Conservation (phyloP, 1,140 invertebrate species). For the Drosophila prosaltans region DNA sequence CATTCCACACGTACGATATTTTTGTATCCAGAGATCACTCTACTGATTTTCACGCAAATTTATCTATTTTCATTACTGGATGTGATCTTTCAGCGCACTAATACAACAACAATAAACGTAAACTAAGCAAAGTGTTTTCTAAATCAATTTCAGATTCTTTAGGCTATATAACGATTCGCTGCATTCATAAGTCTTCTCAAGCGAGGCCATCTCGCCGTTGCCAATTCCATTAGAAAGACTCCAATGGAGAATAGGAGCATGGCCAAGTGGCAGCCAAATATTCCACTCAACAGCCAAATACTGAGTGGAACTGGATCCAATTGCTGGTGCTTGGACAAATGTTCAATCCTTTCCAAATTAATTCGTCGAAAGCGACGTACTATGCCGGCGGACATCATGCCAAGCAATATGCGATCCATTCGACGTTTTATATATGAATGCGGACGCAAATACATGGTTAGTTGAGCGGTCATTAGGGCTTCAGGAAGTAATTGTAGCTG, state of each 20-base stretch:
- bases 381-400: constrained; percentile 66
- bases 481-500: constrained; percentile 43
- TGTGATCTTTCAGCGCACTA: no score
- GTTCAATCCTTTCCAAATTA: constrained; percentile 57
- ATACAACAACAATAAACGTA: no score
- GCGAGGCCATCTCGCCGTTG: neutral
- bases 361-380: constrained; percentile 52
- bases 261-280: constrained; percentile 42
- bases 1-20: no score
- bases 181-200: constrained; percentile 30
- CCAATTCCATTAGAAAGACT: constrained; percentile 56
- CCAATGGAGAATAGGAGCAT: constrained; percentile 47
- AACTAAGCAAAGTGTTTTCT: no score
- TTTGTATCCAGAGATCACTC: no score
- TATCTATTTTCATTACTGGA: neutral
- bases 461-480: constrained; percentile 55
- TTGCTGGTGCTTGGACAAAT: constrained; percentile 5
- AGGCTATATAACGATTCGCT: constrained; percentile 40
- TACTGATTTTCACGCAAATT: no score
- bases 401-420: constrained; percentile 57
- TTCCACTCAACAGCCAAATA: constrained; percentile 48
- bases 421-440: constrained; percentile 64
- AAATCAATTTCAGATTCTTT: neutral
- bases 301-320: constrained; percentile 45
- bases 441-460: constrained; percentile 73